Percentiles rank a stretch among this genome's conserved stretches.
phyloP scores from a whole-genome alignment of 2,888 invertebrate genomes.

The Tachina grossa region DNA sequence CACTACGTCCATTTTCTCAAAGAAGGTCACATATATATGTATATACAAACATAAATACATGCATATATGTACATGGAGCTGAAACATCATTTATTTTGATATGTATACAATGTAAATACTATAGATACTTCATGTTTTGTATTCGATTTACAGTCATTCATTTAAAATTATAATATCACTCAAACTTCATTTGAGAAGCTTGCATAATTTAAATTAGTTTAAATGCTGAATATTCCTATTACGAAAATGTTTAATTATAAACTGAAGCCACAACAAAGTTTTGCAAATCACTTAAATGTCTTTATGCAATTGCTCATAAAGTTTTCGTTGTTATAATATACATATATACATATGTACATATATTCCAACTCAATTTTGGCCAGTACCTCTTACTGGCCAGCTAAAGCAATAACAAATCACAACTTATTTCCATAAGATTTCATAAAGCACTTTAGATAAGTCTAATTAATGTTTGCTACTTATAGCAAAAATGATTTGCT shows the following conservation, averaged over 20 bases:
- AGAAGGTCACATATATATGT: no score
- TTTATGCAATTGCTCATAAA: constrained; percentile 18
- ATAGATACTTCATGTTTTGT: no score
- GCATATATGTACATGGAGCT: no score
- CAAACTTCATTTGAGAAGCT: neutral
- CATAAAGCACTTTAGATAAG: constrained; percentile 72
- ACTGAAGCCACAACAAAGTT: constrained; percentile 34
- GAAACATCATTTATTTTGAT: no score
- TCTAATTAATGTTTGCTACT: constrained; percentile 73
- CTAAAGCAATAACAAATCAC: constrained; percentile 60
- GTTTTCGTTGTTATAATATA: neutral
- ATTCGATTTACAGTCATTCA: neutral
- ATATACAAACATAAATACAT: no score
- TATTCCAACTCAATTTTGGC: constrained; percentile 1
- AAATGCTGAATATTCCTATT: neutral
- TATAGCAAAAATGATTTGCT: constrained; percentile 24
- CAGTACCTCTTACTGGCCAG: constrained; percentile 8
- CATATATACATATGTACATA: no score
- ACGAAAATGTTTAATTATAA: neutral
- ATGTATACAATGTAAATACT: no score
- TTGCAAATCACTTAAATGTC: constrained; percentile 48
- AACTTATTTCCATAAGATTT: constrained; percentile 72
- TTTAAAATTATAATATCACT: neutral
- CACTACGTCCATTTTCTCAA: no score
- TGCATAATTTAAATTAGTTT: constrained; percentile 4